These are phyloP conservation scores for Achroia grisella DNA, from an alignment of 1,140 invertebrate genomes.

Conservation along the genomic window DNA sequence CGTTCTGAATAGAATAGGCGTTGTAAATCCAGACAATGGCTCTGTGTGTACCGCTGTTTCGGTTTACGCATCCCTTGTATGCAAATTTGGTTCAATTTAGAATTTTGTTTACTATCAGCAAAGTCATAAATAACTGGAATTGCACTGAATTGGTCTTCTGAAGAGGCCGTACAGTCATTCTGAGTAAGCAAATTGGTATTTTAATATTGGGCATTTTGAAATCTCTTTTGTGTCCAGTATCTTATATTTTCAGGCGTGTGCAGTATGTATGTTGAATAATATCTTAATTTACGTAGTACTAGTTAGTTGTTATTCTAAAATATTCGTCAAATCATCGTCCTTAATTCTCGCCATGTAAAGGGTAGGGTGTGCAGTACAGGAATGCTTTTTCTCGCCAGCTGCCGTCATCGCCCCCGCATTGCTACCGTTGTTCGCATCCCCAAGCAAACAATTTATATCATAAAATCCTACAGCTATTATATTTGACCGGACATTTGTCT, in stretches of 20 bases:
- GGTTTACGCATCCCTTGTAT: conserved; percentile 23
- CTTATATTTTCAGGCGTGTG: too few species aligned
- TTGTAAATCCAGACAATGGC: conserved; percentile 1
- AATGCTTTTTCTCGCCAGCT: not conserved
- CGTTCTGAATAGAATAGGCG: conserved; percentile 2
- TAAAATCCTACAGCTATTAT: too few species aligned
- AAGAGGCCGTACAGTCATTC: conserved; percentile 20
- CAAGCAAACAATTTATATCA: too few species aligned
- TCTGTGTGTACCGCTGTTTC: conserved; percentile 3
- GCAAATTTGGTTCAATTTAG: conserved; percentile 40
- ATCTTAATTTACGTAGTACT: too few species aligned
- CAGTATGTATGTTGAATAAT: too few species aligned
- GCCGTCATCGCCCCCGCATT: not conserved
- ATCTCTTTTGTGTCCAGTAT: too few species aligned
- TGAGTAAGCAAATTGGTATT: conserved; percentile 9
- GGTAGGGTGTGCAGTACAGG: not conserved
- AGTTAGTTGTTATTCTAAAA: too few species aligned
- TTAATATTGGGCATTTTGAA: too few species aligned
- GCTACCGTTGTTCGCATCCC: not conserved
- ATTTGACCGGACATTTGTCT: too few species aligned
- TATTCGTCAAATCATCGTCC: conserved; percentile 18
- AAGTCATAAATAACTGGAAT: conserved; percentile 33
- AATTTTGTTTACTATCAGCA: conserved; percentile 32
- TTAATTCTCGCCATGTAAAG: conserved; percentile 9
- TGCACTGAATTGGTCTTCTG: conserved; percentile 13